Base-by-base conservation (phyloP, 1,140 invertebrate species). In the Bombus pyrosoma region DNA sequence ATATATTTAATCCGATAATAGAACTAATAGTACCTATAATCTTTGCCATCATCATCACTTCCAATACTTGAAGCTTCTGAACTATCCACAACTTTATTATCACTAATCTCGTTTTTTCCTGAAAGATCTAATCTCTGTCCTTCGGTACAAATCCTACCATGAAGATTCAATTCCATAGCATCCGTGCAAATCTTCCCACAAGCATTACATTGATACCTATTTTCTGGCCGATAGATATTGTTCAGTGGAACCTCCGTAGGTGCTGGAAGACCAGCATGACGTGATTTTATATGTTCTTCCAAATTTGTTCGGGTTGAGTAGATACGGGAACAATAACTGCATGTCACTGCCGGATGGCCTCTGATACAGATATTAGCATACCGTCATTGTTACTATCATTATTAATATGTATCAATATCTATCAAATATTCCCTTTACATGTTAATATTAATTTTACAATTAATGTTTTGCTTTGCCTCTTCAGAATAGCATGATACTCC, bases 311-410 rank as follows among this genome's bases (percentile, higher is more conserved):
- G 92, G 0, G 95, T 95, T 28, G 95, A 96, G 82, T 96, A 96
- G 80, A 95, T 95, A 10, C 95, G 91, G 6, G 93, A 93, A 87
- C 95, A 96, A 62, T 94, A 93, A 18, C 91, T 90, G 83, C 95
- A 96, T 1, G 95, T 96, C 25, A 96, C 95, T 15, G 94, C 94
- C 25, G 95, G 95, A 91, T 96, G 94, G 34, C 95, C 95, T 83
- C 95, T 95, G 80, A 88, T 87, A 81, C 53, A 84, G 79, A 83
- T 34, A 82, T 78, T 59, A 73, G 71, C 75, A 59, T 25, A 83
- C 71, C 32, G 47, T 84, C 9, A 34, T 74, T 37, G 22, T 53
- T 34, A 83, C n/a, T 76, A 74, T n/a, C 12, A 34, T 22, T 34
- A 47, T 53, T 12, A 64, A 12, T 34, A 41, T 32, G 15, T 34